Evolutionary conservation across 2,113 vertebrate genomes (phyloP), one percentile per base, ranked within the genome.

Genomic region (Baryphthengus martii): DNA sequence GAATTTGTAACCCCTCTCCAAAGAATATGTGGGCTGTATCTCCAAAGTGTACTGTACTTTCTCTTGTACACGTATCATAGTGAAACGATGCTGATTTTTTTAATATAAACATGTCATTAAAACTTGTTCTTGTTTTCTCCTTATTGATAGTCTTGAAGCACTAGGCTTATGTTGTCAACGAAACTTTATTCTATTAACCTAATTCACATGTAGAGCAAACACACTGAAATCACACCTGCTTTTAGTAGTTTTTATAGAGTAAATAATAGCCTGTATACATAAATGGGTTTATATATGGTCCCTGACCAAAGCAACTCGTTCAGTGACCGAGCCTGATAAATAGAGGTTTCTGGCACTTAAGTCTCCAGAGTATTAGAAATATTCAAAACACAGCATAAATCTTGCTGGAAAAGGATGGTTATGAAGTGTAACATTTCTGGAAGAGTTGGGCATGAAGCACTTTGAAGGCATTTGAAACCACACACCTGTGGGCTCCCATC

Each of bases 401-500:
- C 90, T 75, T 72, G 37, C 50, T 92, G 84, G 68, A 45, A 78
- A 73, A 89, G 73, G 95, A 78, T 90, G 73, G 40, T 88, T 92
- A 45, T 78, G 88, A 58, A 94, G 79, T 87, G 88, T 66, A 90
- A 68, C 70, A 3, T 76, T 95, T 82, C 33, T 62, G 88, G 76
- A 89, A 68, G 80, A 35, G 79, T n/a, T 35, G 76, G 76, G 65
- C 77, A 82, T 1, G 6, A 70, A 84, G 70, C 56, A 20, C 78
- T 93, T 89, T 82, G 88, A 88, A 95, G 82, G 88, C 67, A 37
- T 95, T 95, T 91, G 80, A 89, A 93, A 76, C 90, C 39, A 14
- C 73, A 50, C 96, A 96, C 93, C 96, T 97, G 96, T 40, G 7
- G 90, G 65, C 92, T 93, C 49, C 92, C 88, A 61, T 70, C 88